phyloP scores from a whole-genome alignment of 2,113 vertebrate genomes.

The Rhinoderma darwinii region DNA sequence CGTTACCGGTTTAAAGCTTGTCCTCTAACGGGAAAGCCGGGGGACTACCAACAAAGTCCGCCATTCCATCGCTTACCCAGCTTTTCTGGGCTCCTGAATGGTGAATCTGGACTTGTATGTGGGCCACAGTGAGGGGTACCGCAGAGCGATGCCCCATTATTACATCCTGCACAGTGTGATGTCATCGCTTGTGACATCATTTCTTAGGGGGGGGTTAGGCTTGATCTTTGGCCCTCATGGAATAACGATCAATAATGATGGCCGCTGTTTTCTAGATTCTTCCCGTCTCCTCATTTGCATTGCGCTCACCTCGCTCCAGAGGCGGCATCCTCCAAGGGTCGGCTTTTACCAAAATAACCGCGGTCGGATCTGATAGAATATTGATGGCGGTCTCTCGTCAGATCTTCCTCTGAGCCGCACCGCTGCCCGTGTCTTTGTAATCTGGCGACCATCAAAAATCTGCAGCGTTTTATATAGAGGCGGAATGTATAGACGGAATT shows the following conservation, averaged over 20 bases:
- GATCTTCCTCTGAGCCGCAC: neutral
- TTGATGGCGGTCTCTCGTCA: neutral
- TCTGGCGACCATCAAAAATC: neutral
- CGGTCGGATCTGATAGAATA: slow-evolving; percentile 1
- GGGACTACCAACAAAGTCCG: neutral
- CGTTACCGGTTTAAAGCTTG: neutral
- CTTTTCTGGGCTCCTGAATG: no score
- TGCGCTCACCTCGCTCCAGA: neutral
- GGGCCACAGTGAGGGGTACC: no score
- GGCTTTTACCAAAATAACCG: neutral
- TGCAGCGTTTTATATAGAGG: neutral
- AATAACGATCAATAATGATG: neutral
- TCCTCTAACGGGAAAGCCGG: neutral
- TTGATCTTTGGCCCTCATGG: no score
- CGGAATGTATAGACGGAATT: slow-evolving; percentile 23
- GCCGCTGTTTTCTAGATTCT: neutral
- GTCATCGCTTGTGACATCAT: no score
- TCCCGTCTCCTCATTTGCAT: neutral
- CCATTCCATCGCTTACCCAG: neutral
- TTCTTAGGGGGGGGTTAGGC: no score
- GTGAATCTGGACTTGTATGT: no score
- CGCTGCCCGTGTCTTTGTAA: neutral
- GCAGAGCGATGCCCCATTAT: no score
- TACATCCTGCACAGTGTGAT: no score
- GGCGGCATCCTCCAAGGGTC: neutral